phyloP scores from a whole-genome alignment of 2,797 vertebrate genomes.

The Sciurus carolinensis region DNA sequence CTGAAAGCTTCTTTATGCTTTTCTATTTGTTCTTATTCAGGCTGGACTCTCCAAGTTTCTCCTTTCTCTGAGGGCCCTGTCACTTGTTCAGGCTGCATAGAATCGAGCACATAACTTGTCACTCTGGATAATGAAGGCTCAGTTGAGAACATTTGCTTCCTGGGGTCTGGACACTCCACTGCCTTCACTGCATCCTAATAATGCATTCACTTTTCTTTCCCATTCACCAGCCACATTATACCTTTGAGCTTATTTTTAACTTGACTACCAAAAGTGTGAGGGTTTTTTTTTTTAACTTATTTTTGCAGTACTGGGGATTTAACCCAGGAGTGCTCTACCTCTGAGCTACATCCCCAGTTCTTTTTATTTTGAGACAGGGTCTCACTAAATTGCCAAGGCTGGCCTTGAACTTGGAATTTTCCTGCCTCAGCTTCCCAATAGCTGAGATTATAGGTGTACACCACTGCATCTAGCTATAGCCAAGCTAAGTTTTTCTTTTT shows the following conservation, averaged over 20 bases:
- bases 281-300: not conserved
- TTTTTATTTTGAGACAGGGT: not conserved
- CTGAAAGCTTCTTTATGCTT: not conserved
- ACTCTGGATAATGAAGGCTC: not conserved
- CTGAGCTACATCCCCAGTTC: not conserved
- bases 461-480: not conserved
- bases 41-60: not conserved
- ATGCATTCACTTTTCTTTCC: not conserved
- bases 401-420: not conserved
- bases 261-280: not conserved
- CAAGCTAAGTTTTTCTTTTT: not conserved
- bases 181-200: not conserved
- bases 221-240: not conserved
- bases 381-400: not conserved
- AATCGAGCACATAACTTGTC: rapidly evolving
- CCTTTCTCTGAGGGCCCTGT: not conserved
- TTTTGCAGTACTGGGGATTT: not conserved
- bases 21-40: not conserved
- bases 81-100: not conserved
- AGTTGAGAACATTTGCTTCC: not conserved
- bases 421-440: not conserved
- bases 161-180: not conserved
- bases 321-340: not conserved
- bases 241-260: not conserved
- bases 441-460: not conserved